Evolutionary conservation across 2,888 invertebrate genomes (phyloP), one percentile per base, ranked within the genome.

Genomic region (Kryphioiulus occultus): DNA sequence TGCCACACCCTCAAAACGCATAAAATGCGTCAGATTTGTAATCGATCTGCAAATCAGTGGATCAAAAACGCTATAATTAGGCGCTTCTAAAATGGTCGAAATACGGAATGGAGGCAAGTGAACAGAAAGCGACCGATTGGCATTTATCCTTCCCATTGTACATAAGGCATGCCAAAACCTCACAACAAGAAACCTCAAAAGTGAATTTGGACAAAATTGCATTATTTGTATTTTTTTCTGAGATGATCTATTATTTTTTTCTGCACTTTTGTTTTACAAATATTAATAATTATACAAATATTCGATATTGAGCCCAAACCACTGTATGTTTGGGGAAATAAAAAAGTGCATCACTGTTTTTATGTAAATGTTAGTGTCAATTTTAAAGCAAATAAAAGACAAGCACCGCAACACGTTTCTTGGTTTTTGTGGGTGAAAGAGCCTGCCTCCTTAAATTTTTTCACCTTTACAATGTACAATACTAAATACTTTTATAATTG

Each of bases 131-230:
- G 15, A 9, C 9, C 12, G 10, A 44, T 44, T 1, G 44, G 15
- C 9, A 44, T 44, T 44, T 44, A 44, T 1, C 44, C 44, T 44
- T 1, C 3, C 44, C 5, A 44, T 10, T 44, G 78, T 78, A 78
- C 15, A 78, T 78, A 30, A 68, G 26, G 2, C 7, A 68, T 7
- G 68, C 26, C 78, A 78, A 78, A 78, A 10, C 15, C 30, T 15
- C 78, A 30, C 78, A 78, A 78, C 78, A 30, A 17, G 78, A 78
- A 78, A 78, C 78, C 78, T 78, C 78, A 78, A 78, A 30, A 30
- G 2, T 12, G 15, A 22, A 78, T 78, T 78, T 15, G 30, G 30
- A 17, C 30, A 32, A 78, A 78, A 78, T 78, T 1, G 4, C 30
- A 0, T 78, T 78, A 68, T 78, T 53, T n/a, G n/a, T n/a, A n/a